Evolutionary conservation across 1,140 invertebrate species (phyloP).

Genomic region (Cotesia vestalis): DNA sequence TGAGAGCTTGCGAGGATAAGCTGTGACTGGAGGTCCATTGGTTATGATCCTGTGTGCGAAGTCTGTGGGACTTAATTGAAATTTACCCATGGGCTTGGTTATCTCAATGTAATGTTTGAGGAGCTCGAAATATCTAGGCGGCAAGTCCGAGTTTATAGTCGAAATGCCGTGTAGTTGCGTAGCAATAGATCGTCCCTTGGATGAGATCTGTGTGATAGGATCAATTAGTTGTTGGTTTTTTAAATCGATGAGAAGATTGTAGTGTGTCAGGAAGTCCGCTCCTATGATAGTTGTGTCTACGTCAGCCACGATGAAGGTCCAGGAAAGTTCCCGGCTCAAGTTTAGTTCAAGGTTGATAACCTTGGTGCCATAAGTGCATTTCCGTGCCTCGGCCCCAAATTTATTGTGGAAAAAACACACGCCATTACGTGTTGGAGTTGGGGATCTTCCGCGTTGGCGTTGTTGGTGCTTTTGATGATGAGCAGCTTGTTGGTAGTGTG

Average conservation of each 20-base stretch:
- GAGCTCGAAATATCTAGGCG: constrained; percentile 36
- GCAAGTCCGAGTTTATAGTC: constrained; percentile 2
- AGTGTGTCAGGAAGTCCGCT: constrained; percentile 20
- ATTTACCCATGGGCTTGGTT: constrained; percentile 40
- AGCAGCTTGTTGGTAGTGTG: too few relatives aligned
- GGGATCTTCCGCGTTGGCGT: too few relatives aligned
- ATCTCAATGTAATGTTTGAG: constrained; percentile 43
- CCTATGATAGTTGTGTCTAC: constrained; percentile 26
- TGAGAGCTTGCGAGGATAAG: constrained; percentile 41
- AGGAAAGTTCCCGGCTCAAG: constrained; percentile 28
- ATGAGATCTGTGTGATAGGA: constrained; percentile 2
- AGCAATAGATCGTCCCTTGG: constrained; percentile 6
- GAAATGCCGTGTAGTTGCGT: constrained; percentile 18
- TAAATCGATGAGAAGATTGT: constrained; percentile 28
- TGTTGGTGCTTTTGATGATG: too few relatives aligned
- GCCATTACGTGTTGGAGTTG: too few relatives aligned
- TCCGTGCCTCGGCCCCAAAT: background rate
- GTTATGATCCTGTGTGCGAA: constrained; percentile 39
- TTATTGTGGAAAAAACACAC: too few relatives aligned
- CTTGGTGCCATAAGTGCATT: constrained; percentile 26
- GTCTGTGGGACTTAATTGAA: background rate
- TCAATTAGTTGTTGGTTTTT: constrained; percentile 28
- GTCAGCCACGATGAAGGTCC: constrained; percentile 36
- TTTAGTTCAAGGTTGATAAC: constrained; percentile 17
- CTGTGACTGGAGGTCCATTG: constrained; percentile 42